phyloP scores from a whole-genome alignment of 2,113 vertebrate genomes.

The Antennarius striatus region DNA sequence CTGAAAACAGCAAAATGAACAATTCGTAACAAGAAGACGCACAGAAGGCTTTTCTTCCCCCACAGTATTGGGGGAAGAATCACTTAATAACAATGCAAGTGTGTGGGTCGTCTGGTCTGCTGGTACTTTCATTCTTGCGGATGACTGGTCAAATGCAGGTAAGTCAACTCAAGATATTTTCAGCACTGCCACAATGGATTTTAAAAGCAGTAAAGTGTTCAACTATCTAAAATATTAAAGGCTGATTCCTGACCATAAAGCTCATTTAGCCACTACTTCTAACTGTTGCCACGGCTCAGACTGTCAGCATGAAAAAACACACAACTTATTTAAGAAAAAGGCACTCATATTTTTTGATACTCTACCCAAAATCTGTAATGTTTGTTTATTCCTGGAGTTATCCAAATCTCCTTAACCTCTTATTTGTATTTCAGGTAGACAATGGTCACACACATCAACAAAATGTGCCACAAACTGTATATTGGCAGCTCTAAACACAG shows the following conservation, averaged over 20 bases:
- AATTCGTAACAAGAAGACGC: too few relatives aligned
- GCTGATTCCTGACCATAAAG: constrained; percentile 49
- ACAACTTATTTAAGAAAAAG: background rate
- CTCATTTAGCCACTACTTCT: constrained; percentile 12
- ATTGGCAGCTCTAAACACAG: background rate
- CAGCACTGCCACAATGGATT: constrained; percentile 37
- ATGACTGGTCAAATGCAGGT: constrained; percentile 48
- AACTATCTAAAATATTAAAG: constrained; percentile 68
- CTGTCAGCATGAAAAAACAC: background rate
- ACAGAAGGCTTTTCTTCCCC: background rate
- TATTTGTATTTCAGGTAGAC: background rate
- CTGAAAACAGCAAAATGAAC: too few relatives aligned
- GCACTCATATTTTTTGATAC: background rate
- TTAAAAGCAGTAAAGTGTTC: constrained; percentile 62
- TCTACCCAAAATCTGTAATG: background rate
- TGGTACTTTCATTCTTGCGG: constrained; percentile 6
- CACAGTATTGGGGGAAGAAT: too few relatives aligned
- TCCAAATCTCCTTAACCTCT: background rate
- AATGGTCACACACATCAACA: background rate
- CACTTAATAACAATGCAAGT: background rate
- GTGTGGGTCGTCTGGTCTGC: background rate
- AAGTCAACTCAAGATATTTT: constrained; percentile 52
- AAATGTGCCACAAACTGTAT: constrained; percentile 3
- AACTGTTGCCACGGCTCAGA: constrained; percentile 12
- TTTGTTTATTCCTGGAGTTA: background rate